A percentile compares a stretch with the other conserved stretches of the same genome.
Evolutionary conservation across 1,140 invertebrate species (phyloP).

Genomic region (Drosophila subobscura): DNA sequence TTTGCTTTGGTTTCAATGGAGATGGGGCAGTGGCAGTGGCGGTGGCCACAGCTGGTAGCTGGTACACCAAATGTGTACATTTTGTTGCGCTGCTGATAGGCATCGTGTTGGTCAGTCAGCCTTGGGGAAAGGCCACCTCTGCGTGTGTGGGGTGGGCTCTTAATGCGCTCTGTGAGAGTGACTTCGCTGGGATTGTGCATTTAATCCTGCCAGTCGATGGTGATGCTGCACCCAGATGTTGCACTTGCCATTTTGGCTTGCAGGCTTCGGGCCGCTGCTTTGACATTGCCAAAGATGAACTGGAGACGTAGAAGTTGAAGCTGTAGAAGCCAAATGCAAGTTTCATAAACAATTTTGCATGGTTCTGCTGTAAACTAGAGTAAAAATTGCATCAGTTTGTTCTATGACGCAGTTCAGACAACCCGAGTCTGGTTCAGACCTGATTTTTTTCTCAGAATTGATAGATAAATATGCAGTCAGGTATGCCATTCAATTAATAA

Average conservation of each 20-base stretch:
- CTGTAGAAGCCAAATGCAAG: no score
- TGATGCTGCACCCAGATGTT: conserved; percentile 16
- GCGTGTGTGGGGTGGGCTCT: conserved; percentile 24
- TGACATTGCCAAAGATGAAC: conserved; percentile 6
- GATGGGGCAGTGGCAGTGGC: neutral
- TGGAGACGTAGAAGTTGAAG: no score
- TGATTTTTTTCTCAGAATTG: neutral
- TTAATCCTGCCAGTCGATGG: neutral
- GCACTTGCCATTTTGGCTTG: conserved; percentile 32
- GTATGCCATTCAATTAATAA: no score
- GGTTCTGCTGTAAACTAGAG: neutral
- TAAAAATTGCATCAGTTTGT: conserved; percentile 10
- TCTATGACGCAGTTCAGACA: conserved; percentile 1
- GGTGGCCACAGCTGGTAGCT: conserved; percentile 45
- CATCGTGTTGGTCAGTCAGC: conserved; percentile 20
- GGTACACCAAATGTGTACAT: conserved; percentile 51
- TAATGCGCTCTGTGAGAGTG: conserved; percentile 9
- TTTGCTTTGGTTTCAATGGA: neutral
- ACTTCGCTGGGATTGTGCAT: conserved; percentile 3
- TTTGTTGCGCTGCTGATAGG: conserved; percentile 49
- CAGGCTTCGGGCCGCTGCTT: conserved; percentile 5
- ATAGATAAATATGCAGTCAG: no score
- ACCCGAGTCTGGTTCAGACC: neutral
- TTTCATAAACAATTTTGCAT: neutral
- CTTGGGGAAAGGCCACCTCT: neutral